Evolutionary conservation across 2,797 vertebrate species (phyloP), one percentile per base, ranked within the genome.

Genomic region (Squalus acanthias): DNA sequence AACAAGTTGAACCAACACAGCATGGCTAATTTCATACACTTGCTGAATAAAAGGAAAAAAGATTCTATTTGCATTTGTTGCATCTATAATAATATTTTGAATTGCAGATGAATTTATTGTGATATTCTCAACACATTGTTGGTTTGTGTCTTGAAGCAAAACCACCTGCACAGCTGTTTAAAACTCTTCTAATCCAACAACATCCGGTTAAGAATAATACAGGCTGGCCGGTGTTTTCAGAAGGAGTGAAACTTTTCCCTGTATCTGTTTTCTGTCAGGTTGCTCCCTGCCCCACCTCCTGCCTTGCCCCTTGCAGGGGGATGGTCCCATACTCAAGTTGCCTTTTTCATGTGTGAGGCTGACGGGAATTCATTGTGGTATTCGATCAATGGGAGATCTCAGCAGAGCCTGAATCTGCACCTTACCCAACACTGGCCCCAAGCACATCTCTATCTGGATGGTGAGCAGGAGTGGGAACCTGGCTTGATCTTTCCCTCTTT

Each of bases 81-180:
- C 63, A 93, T 39, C 65, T 93, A 17, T 93, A 67, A 67, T 93
- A 39, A 93, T 93, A 93, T 93, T 93, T 93, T 93, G n/a, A 93
- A 69, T 39, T 92, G 60, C 57, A 65, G 33, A 92, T 65, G 3
- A 93, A 93, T 39, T 46, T 93, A 46, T 93, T 46, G 33, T 93
- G 91, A 93, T 13, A 39, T 46, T 67, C 63, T 46, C 65, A 69
- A 69, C 33, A 93, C 7, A 46, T 10, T 69, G 65, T 69, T 93
- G 46, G 15, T 22, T 93, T 93, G 20, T 29, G 24, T 24, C n/a
- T 93, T 46, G 24, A 93, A 67, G n/a, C 65, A 46, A 67, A 24
- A 39, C 22, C 65, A 24, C 63, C 33, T 46, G 17, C 63, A 39
- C 89, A 65, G 5, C 22, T 57, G 24, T 29, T 89, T 4, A 29